phyloP scores from a whole-genome alignment of 2,888 invertebrate genomes.

The Arctia plantaginis region DNA sequence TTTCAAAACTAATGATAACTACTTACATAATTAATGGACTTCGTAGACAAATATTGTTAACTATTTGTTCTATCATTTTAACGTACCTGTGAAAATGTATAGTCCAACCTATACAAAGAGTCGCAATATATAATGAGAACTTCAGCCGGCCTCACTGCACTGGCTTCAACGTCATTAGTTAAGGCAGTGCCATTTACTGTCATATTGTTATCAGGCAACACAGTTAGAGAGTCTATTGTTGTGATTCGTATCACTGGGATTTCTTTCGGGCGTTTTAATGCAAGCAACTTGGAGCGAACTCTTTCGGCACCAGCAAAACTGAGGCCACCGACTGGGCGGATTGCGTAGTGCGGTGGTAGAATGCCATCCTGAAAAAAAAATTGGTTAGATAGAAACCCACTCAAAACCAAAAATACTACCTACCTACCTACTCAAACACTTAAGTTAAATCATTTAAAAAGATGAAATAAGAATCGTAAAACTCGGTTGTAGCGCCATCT shows the following conservation, averaged over 20 bases:
- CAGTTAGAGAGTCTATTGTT: conserved; percentile 56
- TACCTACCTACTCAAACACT: no score
- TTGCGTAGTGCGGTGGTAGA: conserved; percentile 70
- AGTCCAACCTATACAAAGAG: conserved; percentile 88
- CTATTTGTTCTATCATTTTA: background rate
- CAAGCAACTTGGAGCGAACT: conserved; percentile 67
- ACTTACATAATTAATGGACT: no score
- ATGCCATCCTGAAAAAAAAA: conserved; percentile 61
- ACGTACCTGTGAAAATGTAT: conserved; percentile 89
- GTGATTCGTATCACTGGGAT: conserved; percentile 21
- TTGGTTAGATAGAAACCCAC: background rate
- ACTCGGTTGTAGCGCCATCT: no score
- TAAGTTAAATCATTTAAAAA: no score
- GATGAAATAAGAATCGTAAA: no score
- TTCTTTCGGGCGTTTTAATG: conserved; percentile 54
- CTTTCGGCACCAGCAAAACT: conserved; percentile 80
- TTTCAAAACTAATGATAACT: no score
- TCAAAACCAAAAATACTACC: background rate
- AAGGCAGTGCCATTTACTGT: conserved; percentile 9
- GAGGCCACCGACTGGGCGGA: conserved; percentile 75
- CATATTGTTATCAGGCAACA: conserved; percentile 48
- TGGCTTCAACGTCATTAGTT: conserved; percentile 36
- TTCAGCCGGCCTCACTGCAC: conserved; percentile 49
- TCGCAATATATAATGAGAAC: conserved; percentile 88
- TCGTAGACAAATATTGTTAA: no score